A percentile compares a stretch with the other conserved stretches of the same genome.
Evolutionary conservation across 92 coral and sea anemone genomes (phyloP).

Genomic region (Scolanthus callimorphus): DNA sequence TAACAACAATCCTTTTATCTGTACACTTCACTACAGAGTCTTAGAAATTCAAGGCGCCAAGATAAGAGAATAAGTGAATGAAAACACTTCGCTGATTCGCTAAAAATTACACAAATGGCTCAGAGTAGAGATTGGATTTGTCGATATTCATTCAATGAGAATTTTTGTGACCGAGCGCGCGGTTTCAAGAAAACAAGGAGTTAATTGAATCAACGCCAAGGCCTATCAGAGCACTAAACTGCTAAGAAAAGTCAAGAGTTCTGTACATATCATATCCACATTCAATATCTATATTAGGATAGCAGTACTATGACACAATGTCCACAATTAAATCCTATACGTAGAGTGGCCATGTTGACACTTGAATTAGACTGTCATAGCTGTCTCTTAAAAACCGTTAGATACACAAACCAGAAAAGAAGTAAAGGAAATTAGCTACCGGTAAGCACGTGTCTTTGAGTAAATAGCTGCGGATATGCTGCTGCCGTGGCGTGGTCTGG

Average conservation of each 20-base stretch:
- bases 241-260: too few species aligned
- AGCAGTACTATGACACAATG: too few species aligned
- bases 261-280: too few species aligned
- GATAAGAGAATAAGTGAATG: background rate
- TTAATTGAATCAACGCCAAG: background rate
- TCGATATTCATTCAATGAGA: background rate
- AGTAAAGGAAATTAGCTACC: conserved; percentile 51
- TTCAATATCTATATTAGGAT: too few species aligned
- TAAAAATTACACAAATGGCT: background rate
- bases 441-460: conserved; percentile 78
- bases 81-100: background rate
- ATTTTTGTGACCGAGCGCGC: background rate
- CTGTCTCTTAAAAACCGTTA: conserved; percentile 56
- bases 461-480: conserved; percentile 75
- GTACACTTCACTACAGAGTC: background rate
- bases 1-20: background rate
- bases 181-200: background rate
- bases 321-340: too few species aligned
- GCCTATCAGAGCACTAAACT: background rate
- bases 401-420: conserved; percentile 62
- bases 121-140: background rate
- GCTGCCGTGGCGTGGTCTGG: conserved; percentile 60
- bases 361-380: conserved; percentile 67
- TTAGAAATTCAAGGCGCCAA: background rate
- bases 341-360: too few species aligned